Percentiles rank a stretch among this genome's conserved stretches.
Conservation (phyloP, 2,888 invertebrate genomes). For the Cylloceria caligata region DNA sequence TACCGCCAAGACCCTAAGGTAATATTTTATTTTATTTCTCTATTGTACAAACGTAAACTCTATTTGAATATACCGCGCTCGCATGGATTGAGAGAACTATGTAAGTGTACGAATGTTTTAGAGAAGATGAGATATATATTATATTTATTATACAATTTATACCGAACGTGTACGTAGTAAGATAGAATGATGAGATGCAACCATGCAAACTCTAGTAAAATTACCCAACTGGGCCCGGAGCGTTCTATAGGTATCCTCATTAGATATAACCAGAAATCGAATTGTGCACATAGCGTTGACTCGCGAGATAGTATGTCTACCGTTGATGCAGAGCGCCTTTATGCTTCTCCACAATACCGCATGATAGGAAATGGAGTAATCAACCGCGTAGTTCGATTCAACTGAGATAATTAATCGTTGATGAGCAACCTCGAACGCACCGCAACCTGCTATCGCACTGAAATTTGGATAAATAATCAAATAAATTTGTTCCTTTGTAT, state of each 20-base stretch:
- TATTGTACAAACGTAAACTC: background rate
- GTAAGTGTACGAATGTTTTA: background rate
- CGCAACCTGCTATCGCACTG: background rate
- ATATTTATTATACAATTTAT: background rate
- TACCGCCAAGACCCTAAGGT: constrained; percentile 90
- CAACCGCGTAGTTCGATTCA: constrained; percentile 4
- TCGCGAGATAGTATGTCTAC: constrained; percentile 12
- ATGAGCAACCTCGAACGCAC: background rate
- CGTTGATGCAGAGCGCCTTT: background rate
- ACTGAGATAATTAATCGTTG: background rate
- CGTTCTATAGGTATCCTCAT: constrained; percentile 42
- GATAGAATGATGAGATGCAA: constrained; percentile 17
- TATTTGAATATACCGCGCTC: background rate
- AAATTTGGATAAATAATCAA: background rate
- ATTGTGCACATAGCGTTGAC: constrained; percentile 48
- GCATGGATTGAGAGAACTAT: background rate
- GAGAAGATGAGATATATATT: background rate
- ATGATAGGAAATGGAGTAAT: background rate
- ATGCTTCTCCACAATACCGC: background rate
- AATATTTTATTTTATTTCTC: constrained; percentile 69
- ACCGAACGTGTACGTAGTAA: background rate
- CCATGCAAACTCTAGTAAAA: constrained; percentile 48
- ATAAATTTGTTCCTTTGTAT: background rate
- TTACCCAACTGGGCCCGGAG: constrained; percentile 52
- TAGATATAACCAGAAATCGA: constrained; percentile 56